Evolutionary conservation across 2,888 invertebrate genomes (phyloP).

Genomic region (Hypomecis atomaria): DNA sequence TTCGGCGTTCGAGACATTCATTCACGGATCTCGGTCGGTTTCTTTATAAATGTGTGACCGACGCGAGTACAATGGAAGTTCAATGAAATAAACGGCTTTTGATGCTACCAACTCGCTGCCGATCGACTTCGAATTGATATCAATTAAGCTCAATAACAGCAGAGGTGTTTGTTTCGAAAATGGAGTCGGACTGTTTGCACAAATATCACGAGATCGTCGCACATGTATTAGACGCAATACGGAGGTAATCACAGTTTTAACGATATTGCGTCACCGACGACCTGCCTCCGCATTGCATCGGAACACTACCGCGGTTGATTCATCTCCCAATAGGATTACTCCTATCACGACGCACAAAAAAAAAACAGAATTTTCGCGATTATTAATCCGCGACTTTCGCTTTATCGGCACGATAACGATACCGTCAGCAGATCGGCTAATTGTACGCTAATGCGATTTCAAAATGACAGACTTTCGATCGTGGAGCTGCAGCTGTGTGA

Average conservation of each 20-base stretch:
- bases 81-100: conserved; percentile 31
- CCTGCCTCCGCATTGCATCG: conserved; percentile 4
- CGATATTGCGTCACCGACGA: conserved; percentile 48
- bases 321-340: conserved; percentile 11
- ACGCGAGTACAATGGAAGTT: conserved; percentile 1
- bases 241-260: conserved; percentile 40
- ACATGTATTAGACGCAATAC: conserved; percentile 34
- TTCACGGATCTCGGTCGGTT: conserved; percentile 18
- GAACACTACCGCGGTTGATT: conserved; percentile 19
- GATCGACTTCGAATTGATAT: conserved; percentile 42
- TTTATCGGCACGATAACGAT: conserved; percentile 34
- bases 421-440: conserved; percentile 16
- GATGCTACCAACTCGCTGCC: conserved; percentile 13
- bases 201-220: conserved; percentile 35
- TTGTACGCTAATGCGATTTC: conserved; percentile 28
- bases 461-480: conserved; percentile 34
- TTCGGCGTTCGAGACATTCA: conserved; percentile 17
- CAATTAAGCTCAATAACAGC: conserved; percentile 34
- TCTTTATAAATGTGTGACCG: not conserved
- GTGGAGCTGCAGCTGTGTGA: conserved; percentile 45
- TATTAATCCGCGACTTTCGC: conserved; percentile 30
- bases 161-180: conserved; percentile 18
- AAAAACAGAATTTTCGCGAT: conserved; percentile 32
- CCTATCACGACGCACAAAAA: conserved; percentile 16
- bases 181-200: not conserved